Base-by-base conservation (phyloP, 2,113 vertebrate genomes). In the Sylvia atricapilla region DNA sequence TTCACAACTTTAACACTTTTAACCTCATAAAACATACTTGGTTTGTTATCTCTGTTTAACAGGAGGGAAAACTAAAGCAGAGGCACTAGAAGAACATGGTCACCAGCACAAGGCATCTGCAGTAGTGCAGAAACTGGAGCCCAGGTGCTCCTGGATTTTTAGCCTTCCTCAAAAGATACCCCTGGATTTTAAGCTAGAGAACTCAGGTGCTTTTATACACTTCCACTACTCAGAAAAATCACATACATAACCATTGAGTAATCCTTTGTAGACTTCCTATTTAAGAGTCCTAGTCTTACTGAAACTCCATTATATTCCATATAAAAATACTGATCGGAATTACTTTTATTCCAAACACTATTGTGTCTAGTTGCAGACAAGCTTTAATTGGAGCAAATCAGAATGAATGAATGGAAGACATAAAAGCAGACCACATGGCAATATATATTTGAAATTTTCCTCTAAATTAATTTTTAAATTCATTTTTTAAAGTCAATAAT, bases 1-100 rank as follows among this genome's bases (percentile, higher is more conserved):
- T 86, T 93, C 82, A 68, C 70, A 86, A 80, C 56, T 87, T 80
- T 47, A 85, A 79, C 56, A 90, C 43, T 52, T 93, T 93, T 84
- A 93, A 62, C 67, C 49, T 90, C 63, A 67, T 80, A 86, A 93
- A 94, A 84, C 43, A 28, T 77, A 12, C 35, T 70, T 47, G 4
- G 30, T 90, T 95, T 91, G 58, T 77, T 47, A 63, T 92, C 53
- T 76, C 13, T 78, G 23, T 89, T 84, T 62, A 88, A 85, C 73
- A 89, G 74, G 72, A 76, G 12, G 24, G 18, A 69, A 91, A 82
- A 47, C 53, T 76, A n/a, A 91, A 87, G 12, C 16, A n/a, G 18
- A 74, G 13, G 20, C 25, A 44, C 27, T 11, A 59, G 64, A 56
- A 64, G 49, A 88, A 60, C 1, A 0, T 41, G 37, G 6, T 87